phyloP scores from a whole-genome alignment of 1,140 invertebrate species.

The Eueides isabella region DNA sequence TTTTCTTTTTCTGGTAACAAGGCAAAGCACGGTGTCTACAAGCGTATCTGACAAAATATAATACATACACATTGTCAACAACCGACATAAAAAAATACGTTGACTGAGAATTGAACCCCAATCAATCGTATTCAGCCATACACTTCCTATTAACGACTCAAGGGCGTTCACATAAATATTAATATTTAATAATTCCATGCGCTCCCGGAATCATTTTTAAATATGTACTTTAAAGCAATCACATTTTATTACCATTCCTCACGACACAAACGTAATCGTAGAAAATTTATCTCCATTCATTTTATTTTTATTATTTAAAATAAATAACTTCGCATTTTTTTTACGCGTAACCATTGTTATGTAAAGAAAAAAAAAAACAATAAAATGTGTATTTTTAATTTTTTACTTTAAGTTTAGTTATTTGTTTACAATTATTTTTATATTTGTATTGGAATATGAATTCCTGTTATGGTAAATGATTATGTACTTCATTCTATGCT shows the following conservation, averaged over 20 bases:
- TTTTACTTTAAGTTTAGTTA: not conserved
- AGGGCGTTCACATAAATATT: not conserved
- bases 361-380: not conserved
- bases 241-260: constrained; percentile 6
- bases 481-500: too few species aligned
- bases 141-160: not conserved
- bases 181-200: not conserved
- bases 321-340: constrained; percentile 17
- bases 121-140: not conserved
- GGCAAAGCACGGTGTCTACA: too few species aligned
- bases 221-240: not conserved
- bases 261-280: constrained; percentile 6
- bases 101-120: not conserved
- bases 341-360: not conserved
- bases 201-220: constrained; percentile 1
- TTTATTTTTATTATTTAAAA: not conserved
- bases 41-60: too few species aligned
- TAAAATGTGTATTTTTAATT: not conserved
- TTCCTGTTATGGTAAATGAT: too few species aligned
- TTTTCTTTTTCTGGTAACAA: too few species aligned
- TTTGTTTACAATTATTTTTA: too few species aligned
- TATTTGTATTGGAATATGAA: too few species aligned
- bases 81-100: too few species aligned
- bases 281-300: not conserved
- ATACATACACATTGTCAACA: too few species aligned